These are phyloP conservation scores for Propithecus coquereli DNA, from an alignment of 2,113 vertebrate species.

Conservation along the genomic window DNA sequence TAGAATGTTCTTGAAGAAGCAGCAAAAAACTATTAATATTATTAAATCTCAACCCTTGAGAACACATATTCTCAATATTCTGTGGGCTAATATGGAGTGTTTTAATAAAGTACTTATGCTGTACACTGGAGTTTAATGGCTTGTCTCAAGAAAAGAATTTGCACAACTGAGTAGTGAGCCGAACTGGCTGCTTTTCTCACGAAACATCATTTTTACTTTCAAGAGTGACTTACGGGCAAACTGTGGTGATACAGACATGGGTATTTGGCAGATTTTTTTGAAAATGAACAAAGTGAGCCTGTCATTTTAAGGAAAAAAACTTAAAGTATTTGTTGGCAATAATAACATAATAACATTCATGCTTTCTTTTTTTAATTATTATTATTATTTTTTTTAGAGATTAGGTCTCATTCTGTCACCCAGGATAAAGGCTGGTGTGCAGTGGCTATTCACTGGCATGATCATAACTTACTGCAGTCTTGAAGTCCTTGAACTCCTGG, in stretches of 20 bases:
- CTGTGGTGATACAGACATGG: not conserved
- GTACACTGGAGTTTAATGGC: not conserved
- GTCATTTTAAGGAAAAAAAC: constrained; percentile 18
- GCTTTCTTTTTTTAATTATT: no score
- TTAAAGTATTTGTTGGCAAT: constrained; percentile 13
- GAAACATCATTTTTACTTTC: not conserved
- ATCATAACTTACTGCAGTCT: no score
- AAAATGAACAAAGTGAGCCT: constrained; percentile 25
- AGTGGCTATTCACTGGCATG: no score
- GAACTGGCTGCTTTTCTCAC: not conserved
- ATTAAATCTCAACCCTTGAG: not conserved
- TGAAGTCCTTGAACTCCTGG: no score
- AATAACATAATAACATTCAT: not conserved
- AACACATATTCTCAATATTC: not conserved
- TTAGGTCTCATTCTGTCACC: no score
- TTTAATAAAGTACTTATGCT: not conserved
- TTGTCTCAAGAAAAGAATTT: not conserved
- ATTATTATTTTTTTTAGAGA: no score
- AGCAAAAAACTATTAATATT: not conserved
- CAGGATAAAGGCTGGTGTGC: no score
- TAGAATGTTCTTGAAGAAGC: not conserved
- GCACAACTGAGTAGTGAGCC: not conserved
- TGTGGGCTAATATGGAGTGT: not conserved
- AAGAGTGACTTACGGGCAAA: constrained; percentile 27
- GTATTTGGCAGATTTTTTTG: constrained; percentile 7